phyloP scores from a whole-genome alignment of 2,888 invertebrate genomes.

The Apamea monoglypha region DNA sequence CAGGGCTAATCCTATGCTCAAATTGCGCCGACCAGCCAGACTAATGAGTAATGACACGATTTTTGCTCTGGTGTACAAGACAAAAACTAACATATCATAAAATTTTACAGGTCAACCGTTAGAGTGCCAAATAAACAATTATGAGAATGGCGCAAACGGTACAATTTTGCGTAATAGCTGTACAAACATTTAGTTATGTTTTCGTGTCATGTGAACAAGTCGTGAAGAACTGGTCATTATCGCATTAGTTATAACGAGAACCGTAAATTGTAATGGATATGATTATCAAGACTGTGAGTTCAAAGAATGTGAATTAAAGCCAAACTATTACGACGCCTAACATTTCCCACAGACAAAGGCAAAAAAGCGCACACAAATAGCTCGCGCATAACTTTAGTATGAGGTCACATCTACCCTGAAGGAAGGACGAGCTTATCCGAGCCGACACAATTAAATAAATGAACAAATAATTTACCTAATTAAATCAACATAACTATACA shows the following conservation, averaged over 20 bases:
- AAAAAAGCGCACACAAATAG: not conserved
- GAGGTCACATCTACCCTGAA: slow-evolving; percentile 23
- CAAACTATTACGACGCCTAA: not conserved
- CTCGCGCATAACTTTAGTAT: not conserved
- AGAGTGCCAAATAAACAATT: slow-evolving; percentile 67
- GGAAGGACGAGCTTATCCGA: not conserved
- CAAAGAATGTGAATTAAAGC: slow-evolving; percentile 1
- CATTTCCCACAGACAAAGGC: not conserved
- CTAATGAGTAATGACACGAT: not conserved
- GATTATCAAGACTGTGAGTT: slow-evolving; percentile 18
- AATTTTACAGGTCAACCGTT: slow-evolving; percentile 69
- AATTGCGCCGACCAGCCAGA: not conserved
- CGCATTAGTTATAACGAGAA: slow-evolving; percentile 14
- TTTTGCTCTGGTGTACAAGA: slow-evolving; percentile 10
- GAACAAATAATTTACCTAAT: slow-evolving; percentile 29
- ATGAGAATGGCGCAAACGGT: slow-evolving; percentile 61
- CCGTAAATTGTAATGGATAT: slow-evolving; percentile 34
- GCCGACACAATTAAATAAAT: not conserved
- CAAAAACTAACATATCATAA: slow-evolving; percentile 42
- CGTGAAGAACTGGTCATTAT: slow-evolving; percentile 33
- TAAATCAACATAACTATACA: slow-evolving; percentile 41
- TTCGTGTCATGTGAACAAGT: slow-evolving; percentile 58
- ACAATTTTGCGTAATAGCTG: slow-evolving; percentile 59
- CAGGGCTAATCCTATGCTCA: slow-evolving; percentile 10
- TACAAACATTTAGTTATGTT: slow-evolving; percentile 53